Evolutionary conservation across 2,113 vertebrate species (phyloP).

Genomic region (Callospermophilus lateralis): DNA sequence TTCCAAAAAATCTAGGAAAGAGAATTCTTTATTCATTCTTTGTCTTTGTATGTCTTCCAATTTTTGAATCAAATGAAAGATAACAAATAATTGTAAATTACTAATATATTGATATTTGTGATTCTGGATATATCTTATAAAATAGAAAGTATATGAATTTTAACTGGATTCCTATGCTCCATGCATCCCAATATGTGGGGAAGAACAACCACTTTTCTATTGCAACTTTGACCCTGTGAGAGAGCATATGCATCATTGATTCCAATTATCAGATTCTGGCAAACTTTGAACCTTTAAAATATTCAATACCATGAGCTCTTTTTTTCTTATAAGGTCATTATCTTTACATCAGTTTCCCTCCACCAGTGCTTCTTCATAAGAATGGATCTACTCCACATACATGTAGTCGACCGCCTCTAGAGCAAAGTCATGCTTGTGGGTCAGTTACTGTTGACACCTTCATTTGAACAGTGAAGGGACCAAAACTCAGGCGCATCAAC

Average conservation of each 20-base stretch:
- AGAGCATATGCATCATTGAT: not conserved
- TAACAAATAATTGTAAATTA: not conserved
- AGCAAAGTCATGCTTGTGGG: not conserved
- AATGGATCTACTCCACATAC: not conserved
- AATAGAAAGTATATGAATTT: not conserved
- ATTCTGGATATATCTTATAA: not conserved
- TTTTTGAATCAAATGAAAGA: not conserved
- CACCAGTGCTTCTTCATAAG: not conserved
- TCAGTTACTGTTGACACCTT: not conserved
- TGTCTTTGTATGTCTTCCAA: not conserved
- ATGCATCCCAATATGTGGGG: no score
- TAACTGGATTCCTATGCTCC: not conserved
- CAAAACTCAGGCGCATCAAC: not conserved
- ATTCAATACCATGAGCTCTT: not conserved
- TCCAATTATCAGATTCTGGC: not conserved
- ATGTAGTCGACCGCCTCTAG: not conserved
- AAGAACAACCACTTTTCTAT: not conserved
- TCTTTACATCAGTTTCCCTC: not conserved
- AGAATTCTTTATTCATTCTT: not conserved
- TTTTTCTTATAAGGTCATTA: not conserved
- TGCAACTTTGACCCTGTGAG: not conserved
- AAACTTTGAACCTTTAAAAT: not conserved
- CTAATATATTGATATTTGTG: not conserved
- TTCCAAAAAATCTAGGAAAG: not conserved
- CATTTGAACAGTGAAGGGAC: not conserved